Percentiles rank a stretch among this genome's conserved stretches.
These are phyloP conservation scores for Cavia aperea DNA, from an alignment of 2,113 vertebrate genomes.

Conservation along the genomic window DNA sequence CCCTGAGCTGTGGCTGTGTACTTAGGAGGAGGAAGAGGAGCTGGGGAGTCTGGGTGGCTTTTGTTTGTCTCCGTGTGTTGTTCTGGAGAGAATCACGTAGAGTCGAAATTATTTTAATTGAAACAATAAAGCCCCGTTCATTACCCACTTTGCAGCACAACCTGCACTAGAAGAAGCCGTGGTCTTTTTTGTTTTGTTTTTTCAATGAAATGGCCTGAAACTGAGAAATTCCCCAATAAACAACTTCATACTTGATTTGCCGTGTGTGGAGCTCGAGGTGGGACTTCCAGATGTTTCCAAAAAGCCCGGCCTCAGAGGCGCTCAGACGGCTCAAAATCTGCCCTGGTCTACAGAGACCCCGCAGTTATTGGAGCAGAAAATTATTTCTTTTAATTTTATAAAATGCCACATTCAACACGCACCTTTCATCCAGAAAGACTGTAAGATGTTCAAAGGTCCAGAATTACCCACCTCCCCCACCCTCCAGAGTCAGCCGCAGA, in stretches of 20 bases:
- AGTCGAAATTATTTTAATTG: conserved; percentile 51
- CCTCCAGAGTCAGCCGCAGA: conserved; percentile 41
- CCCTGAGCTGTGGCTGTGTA: background rate
- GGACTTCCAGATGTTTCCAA: conserved; percentile 61
- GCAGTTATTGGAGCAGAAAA: conserved; percentile 54
- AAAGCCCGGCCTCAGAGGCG: background rate
- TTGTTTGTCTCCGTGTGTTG: conserved; percentile 41
- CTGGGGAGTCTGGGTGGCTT: conserved; percentile 18
- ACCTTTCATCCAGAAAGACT: conserved; percentile 63
- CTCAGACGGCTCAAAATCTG: background rate
- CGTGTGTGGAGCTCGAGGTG: background rate
- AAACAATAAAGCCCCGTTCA: conserved; percentile 19
- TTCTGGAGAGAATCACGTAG: conserved; percentile 41
- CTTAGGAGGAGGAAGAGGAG: background rate
- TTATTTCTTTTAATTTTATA: conserved; percentile 64
- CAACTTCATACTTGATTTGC: conserved; percentile 60
- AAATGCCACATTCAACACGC: conserved; percentile 44
- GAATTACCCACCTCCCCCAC: background rate
- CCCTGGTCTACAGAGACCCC: conserved; percentile 27
- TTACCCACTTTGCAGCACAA: background rate
- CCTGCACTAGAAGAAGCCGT: background rate
- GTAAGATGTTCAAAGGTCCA: conserved; percentile 66
- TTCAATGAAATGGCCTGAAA: conserved; percentile 45
- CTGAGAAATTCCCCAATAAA: conserved; percentile 58
- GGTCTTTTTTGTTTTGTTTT: background rate